phyloP scores from a whole-genome alignment of 2,797 vertebrate genomes.

The Pitangus sulphuratus region DNA sequence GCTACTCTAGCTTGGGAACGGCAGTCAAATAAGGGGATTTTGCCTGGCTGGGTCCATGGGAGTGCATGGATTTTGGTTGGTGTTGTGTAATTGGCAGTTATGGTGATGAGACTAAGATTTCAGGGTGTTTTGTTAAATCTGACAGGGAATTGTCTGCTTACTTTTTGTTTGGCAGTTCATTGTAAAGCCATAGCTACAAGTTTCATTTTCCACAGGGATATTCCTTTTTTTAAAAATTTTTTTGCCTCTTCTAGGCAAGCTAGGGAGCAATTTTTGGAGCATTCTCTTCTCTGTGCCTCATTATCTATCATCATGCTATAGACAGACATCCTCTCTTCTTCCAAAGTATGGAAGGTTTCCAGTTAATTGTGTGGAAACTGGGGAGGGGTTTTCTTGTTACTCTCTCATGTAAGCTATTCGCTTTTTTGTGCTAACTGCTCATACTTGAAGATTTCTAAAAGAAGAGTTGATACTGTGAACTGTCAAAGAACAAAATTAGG shows the following conservation, averaged over 20 bases:
- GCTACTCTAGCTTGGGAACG: background rate
- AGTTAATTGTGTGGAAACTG: background rate
- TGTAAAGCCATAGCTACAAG: background rate
- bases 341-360: background rate
- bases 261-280: background rate
- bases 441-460: conserved; percentile 1
- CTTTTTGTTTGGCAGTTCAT: background rate
- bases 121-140: background rate
- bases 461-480: background rate
- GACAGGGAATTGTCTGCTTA: background rate
- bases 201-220: background rate
- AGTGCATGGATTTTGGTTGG: background rate
- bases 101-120: background rate
- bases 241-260: background rate
- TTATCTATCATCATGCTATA: background rate
- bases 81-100: background rate
- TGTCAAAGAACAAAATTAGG: background rate
- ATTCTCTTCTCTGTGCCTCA: background rate
- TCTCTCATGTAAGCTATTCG: background rate
- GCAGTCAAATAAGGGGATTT: background rate
- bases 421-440: background rate
- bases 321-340: background rate
- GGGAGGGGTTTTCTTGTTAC: background rate
- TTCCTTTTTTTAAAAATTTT: background rate
- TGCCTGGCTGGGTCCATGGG: background rate